Conservation (phyloP, 2,888 invertebrate species). For the Geotrupes spiniger region DNA sequence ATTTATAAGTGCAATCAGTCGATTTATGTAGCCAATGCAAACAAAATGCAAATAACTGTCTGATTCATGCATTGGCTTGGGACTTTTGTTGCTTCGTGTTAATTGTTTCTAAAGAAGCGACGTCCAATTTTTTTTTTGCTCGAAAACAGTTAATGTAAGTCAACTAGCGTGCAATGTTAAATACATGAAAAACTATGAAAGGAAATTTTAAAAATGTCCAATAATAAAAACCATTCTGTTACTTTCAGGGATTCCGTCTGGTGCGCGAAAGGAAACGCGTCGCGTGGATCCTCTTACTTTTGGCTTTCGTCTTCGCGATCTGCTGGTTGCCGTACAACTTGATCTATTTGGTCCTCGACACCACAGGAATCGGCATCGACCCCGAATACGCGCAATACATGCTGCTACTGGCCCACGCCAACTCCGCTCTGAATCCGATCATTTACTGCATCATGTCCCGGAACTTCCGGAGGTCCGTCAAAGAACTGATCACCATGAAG, state of each 20-base stretch:
- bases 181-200: too few species aligned
- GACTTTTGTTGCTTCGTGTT: too few species aligned
- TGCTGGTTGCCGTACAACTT: constrained; percentile 81
- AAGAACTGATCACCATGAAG: constrained; percentile 54
- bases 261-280: constrained; percentile 70
- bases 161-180: too few species aligned
- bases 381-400: constrained; percentile 60
- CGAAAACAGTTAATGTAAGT: too few species aligned
- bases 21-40: too few species aligned
- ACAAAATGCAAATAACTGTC: too few species aligned
- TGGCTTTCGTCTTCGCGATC: constrained; percentile 71
- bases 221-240: too few species aligned
- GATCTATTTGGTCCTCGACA: constrained; percentile 63
- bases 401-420: constrained; percentile 69
- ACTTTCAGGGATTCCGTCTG: constrained; percentile 46
- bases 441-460: constrained; percentile 74
- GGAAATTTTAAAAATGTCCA: too few species aligned
- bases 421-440: constrained; percentile 74
- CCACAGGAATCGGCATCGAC: constrained; percentile 26
- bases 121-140: too few species aligned
- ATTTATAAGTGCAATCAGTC: too few species aligned
- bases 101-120: too few species aligned
- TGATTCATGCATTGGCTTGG: too few species aligned
- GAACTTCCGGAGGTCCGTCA: constrained; percentile 67
- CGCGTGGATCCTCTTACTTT: constrained; percentile 69